A percentile compares a stretch with the other conserved stretches of the same genome.
Conservation (phyloP, 2,113 vertebrate species). For the Neolamprologus caudopunctatus region DNA sequence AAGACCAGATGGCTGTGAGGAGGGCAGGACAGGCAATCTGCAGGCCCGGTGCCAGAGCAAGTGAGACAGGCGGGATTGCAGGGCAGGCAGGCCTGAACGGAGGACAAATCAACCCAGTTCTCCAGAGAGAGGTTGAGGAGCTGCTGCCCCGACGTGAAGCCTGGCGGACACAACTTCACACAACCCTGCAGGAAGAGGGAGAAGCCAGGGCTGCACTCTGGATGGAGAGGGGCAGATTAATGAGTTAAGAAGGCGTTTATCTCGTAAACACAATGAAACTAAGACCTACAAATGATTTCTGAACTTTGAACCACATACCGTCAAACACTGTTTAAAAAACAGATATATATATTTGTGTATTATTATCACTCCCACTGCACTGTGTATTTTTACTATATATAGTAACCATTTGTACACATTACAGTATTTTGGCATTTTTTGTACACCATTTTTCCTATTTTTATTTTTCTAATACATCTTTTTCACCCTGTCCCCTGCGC, state of each 20-base stretch:
- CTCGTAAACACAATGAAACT: background rate
- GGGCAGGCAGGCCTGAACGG: conserved; percentile 82
- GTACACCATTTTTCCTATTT: background rate
- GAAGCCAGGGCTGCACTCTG: conserved; percentile 91
- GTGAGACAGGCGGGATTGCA: conserved; percentile 87
- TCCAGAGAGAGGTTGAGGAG: conserved; percentile 78
- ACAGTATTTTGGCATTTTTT: background rate
- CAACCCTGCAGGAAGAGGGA: conserved; percentile 92
- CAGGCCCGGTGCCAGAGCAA: conserved; percentile 72
- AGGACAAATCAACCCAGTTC: conserved; percentile 81
- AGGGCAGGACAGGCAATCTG: conserved; percentile 87
- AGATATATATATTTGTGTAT: fast-evolving
- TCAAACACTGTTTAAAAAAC: background rate
- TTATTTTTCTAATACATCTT: background rate
- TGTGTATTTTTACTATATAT: background rate
- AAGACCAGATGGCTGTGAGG: conserved; percentile 81
- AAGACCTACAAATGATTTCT: background rate
- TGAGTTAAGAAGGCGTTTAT: background rate
- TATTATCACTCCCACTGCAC: background rate
- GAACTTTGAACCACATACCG: background rate
- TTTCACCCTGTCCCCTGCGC: background rate
- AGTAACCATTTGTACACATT: background rate
- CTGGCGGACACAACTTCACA: conserved; percentile 83
- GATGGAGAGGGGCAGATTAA: background rate
- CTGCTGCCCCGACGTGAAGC: conserved; percentile 75